Evolutionary conservation across 2,113 vertebrate genomes (phyloP), one percentile per base, ranked within the genome.

Genomic region (Phylloscopus whistleri): DNA sequence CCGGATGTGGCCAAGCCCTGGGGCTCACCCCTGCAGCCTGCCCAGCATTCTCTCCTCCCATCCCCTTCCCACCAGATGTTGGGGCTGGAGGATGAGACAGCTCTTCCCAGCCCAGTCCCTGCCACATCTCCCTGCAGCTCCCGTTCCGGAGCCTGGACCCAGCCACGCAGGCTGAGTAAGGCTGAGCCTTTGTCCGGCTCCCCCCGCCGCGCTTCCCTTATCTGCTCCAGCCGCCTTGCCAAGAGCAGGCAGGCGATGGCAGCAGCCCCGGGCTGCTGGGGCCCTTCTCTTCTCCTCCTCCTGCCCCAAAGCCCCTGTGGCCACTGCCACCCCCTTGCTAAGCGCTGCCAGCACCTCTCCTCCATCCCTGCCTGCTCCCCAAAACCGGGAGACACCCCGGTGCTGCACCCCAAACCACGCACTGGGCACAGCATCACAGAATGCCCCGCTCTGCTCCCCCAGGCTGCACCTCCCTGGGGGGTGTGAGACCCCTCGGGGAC

Each of bases 131-230:
- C 53, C 74, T 83, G 35, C 73, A 1, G 89, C 84, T 95, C 87
- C 87, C 20, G 48, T 96, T 96, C 89, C 35, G 2, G 94, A 94
- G 91, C 64, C 94, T 76, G 91, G 89, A 92, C 93, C 75, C 23
- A 46, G 82, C 91, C 94, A 67, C 3, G 60, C 89, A 76, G 89
- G 66, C 87, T 93, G 95, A 60, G 48, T 26, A 24, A 73, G 86
- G 84, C 94, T 66, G 87, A 89, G 92, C 87, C 90, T 97, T 92
- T 89, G 90, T 93, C 88, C 86, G 13, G 87, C 94, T 87, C 62
- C 87, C 94, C 87, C 83, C 44, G 2, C 30, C 6, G 68, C 2
- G 33, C 80, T 93, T 80, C 93, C 94, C 91, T 94, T 94, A 94
- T 95, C 94, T 81, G 44, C 55, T 74, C 85, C 44, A 5, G 87